Evolutionary conservation across 2,888 invertebrate genomes (phyloP).

Genomic region (Scaptomyza cyrtandrae): DNA sequence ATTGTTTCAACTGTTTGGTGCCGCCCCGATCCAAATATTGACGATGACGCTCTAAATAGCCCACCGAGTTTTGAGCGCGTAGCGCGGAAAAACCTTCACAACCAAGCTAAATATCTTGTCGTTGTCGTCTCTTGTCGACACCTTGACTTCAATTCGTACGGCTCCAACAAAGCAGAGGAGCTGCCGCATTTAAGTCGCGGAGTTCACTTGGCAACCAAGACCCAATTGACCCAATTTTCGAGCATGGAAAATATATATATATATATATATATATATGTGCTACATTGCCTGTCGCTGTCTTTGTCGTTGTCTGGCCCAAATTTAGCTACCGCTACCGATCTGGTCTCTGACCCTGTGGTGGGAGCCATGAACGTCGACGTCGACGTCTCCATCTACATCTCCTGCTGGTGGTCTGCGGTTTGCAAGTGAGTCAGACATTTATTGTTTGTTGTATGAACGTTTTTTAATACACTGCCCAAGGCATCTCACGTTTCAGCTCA

Average conservation of each 20-base stretch:
- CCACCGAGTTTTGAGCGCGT: constrained; percentile 40
- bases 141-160: constrained; percentile 74
- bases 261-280: constrained; percentile 21
- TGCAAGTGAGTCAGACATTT: constrained; percentile 33
- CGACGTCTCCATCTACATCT: not conserved
- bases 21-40: constrained; percentile 77
- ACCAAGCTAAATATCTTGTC: constrained; percentile 8
- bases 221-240: constrained; percentile 62
- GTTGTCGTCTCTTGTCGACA: constrained; percentile 28
- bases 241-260: constrained; percentile 44
- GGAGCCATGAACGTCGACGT: constrained; percentile 1
- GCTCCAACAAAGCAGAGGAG: constrained; percentile 35
- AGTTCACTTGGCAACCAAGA: constrained; percentile 43
- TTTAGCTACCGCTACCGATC: constrained; percentile 27
- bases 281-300: constrained; percentile 16
- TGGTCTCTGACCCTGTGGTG: constrained; percentile 53
- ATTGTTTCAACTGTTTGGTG: constrained; percentile 67
- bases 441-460: constrained; percentile 12
- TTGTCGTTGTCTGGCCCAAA: constrained; percentile 34
- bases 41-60: constrained; percentile 66
- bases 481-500: constrained; percentile 54
- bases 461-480: constrained; percentile 24
- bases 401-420: constrained; percentile 38
- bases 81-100: constrained; percentile 74
- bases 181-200: constrained; percentile 4